Percentiles rank a stretch among this genome's conserved stretches.
These are phyloP conservation scores for Penaeus indicus DNA, from an alignment of 1,140 invertebrate genomes.

Conservation along the genomic window DNA sequence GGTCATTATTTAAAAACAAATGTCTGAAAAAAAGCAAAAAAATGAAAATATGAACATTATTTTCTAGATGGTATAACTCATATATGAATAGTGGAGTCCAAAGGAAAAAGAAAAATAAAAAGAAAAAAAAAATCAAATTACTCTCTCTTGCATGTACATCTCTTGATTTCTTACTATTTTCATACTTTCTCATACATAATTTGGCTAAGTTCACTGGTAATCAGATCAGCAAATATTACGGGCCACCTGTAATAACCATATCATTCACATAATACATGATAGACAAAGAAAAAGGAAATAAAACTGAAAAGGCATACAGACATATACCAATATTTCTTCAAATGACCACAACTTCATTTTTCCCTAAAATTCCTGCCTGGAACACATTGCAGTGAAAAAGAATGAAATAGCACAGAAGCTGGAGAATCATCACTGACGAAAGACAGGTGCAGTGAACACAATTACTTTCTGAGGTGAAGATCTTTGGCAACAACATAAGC, in stretches of 20 bases:
- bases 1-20: too few relatives aligned
- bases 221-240: too few relatives aligned
- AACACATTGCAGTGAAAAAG: not conserved
- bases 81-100: not conserved
- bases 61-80: not conserved
- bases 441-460: not conserved
- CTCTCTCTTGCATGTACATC: not conserved
- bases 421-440: not conserved
- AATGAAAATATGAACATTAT: too few relatives aligned
- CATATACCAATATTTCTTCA: too few relatives aligned
- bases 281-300: too few relatives aligned
- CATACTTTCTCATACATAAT: not conserved
- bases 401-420: not conserved
- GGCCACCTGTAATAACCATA: too few relatives aligned
- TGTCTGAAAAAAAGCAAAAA: too few relatives aligned
- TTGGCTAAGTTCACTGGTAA: too few relatives aligned
- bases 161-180: not conserved
- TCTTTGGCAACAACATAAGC: conserved; percentile 83
- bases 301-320: too few relatives aligned
- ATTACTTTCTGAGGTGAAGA: conserved; percentile 74
- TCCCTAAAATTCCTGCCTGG: too few relatives aligned
- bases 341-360: too few relatives aligned
- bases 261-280: too few relatives aligned
- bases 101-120: not conserved
- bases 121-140: not conserved